Conservation (phyloP, 1,140 invertebrate species). For the Papilio xuthus region DNA sequence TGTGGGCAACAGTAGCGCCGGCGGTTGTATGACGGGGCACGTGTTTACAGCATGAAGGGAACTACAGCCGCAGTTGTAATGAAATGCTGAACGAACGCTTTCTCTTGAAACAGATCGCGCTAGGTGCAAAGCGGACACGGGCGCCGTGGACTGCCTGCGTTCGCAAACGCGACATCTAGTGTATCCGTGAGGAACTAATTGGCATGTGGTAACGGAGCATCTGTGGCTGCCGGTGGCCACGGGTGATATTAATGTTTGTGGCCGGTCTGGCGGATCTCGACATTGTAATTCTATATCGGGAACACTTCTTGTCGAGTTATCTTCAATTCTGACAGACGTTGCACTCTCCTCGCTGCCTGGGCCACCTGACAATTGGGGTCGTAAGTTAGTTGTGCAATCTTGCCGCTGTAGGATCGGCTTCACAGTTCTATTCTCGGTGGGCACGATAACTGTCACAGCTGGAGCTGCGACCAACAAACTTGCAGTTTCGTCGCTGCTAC, state of each 20-base stretch:
- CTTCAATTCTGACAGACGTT: constrained; percentile 82
- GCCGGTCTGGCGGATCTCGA: constrained; percentile 78
- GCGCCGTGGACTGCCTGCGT: constrained; percentile 88
- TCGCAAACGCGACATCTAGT: constrained; percentile 86
- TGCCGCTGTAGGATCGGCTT: constrained; percentile 92
- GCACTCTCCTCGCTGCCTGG: constrained; percentile 90
- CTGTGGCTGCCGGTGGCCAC: constrained; percentile 81
- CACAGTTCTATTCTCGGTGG: constrained; percentile 72
- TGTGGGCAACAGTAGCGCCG: constrained; percentile 87
- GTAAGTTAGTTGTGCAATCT: constrained; percentile 89
- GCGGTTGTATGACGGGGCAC: constrained; percentile 84
- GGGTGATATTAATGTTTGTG: constrained; percentile 81
- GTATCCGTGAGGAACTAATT: constrained; percentile 82
- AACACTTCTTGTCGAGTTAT: constrained; percentile 90
- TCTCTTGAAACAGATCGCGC: constrained; percentile 89
- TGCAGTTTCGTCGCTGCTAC: constrained; percentile 90
- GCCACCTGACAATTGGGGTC: constrained; percentile 88
- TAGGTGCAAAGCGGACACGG: constrained; percentile 87
- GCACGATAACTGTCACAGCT: constrained; percentile 77
- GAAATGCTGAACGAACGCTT: constrained; percentile 85
- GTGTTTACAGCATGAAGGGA: constrained; percentile 82
- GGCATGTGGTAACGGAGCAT: constrained; percentile 83
- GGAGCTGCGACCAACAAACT: constrained; percentile 85
- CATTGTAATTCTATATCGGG: constrained; percentile 95
- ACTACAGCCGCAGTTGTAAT: constrained; percentile 83